Evolutionary conservation across 1,140 invertebrate genomes (phyloP).

Genomic region (Drosophila saltans): DNA sequence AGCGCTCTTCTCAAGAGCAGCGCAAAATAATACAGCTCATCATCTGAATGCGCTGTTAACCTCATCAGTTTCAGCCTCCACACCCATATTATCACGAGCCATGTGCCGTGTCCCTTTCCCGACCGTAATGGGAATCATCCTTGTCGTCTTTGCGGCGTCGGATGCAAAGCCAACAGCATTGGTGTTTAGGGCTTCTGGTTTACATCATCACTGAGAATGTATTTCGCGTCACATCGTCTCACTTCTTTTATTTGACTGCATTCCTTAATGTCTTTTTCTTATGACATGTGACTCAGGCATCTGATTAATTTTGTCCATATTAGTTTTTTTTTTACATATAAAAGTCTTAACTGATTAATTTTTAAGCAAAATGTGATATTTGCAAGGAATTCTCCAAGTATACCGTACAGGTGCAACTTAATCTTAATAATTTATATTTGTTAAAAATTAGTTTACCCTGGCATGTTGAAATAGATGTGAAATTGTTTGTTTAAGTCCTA

Average conservation of each 20-base stretch:
- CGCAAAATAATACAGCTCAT: constrained; percentile 75
- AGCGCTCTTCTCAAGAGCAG: constrained; percentile 30
- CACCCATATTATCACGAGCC: constrained; percentile 57
- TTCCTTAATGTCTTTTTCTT: neutral
- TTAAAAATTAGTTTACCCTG: too few relatives aligned
- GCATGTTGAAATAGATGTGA: too few relatives aligned
- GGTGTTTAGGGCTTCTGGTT: constrained; percentile 35
- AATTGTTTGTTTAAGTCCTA: too few relatives aligned
- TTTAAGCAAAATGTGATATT: too few relatives aligned
- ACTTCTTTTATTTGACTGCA: constrained; percentile 29
- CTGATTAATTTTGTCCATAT: too few relatives aligned
- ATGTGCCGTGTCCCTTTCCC: constrained; percentile 22
- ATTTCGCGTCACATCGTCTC: constrained; percentile 66
- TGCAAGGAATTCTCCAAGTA: too few relatives aligned
- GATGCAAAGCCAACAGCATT: constrained; percentile 42
- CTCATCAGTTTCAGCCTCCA: constrained; percentile 67
- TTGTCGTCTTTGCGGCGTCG: constrained; percentile 36
- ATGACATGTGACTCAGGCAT: too few relatives aligned
- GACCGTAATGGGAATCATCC: constrained; percentile 37
- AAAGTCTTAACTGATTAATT: too few relatives aligned
- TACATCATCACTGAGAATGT: constrained; percentile 68
- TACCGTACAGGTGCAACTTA: too few relatives aligned
- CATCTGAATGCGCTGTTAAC: constrained; percentile 65
- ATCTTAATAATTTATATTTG: too few relatives aligned
- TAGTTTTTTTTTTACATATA: too few relatives aligned